Base-by-base conservation (phyloP, 2,888 invertebrate species). In the Antheraea yamamai region DNA sequence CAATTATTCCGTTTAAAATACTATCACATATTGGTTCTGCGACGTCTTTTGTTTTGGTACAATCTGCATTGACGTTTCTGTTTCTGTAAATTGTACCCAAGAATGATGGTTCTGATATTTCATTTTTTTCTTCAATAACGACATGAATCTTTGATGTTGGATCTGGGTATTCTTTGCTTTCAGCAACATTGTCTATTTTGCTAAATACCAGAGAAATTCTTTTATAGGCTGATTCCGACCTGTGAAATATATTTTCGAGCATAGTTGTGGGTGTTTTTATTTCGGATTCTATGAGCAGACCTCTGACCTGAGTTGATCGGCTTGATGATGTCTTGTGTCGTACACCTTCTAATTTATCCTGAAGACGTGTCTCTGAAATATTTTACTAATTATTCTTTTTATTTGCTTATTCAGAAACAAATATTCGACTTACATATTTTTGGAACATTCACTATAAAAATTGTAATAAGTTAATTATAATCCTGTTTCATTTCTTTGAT, bases 301-400 rank as follows among this genome's bases (percentile, higher is more conserved):
- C 83, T 75, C 83, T 83, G 0, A 86, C 84, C 83, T 88, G 88
- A 2, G 87, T 88, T 10, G 82, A 80, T 75, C 85, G 84, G 77
- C 82, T 84, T 47, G 80, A 82, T 8, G 85, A 79, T 30, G 75
- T 77, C 80, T 85, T 89, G 20, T 81, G 78, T 18, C 81, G 79
- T 23, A 88, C 81, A 20, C 79, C 80, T 16, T 76, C 75, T 39
- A 87, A 83, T 79, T 88, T 86, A 68, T 86, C 85, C 71, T 88
- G 88, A 2, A 89, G 79, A 39, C 84, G 87, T 47, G 82, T 79
- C 78, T 90, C 92, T 92, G 86, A 72, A 87, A 88, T 66, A 75
- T 72, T 75, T 35, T 23, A 61, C 66, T 52, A 26, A 52, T 66
- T 73, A 66, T 66, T 61, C 35, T 47, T 12, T 47, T 47, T 47